Conservation (phyloP, 2,113 vertebrate species). For the Polypterus bichir region DNA sequence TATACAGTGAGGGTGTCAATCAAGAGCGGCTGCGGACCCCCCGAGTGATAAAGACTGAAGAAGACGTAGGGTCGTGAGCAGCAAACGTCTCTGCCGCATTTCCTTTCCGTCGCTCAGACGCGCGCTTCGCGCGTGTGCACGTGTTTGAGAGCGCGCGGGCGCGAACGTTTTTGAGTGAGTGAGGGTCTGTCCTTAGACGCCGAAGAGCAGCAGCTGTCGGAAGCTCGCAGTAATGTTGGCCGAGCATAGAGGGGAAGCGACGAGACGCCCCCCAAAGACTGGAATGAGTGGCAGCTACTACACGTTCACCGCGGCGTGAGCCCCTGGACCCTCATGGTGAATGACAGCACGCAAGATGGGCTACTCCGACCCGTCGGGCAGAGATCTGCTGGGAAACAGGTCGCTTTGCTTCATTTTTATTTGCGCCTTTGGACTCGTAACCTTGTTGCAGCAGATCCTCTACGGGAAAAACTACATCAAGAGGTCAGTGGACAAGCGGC, state of each 20-base stretch:
- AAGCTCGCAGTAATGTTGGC: too few relatives aligned
- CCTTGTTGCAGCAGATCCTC: conserved; percentile 90
- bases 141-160: conserved; percentile 21
- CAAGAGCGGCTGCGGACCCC: conserved; percentile 23
- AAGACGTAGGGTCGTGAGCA: too few relatives aligned
- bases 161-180: conserved; percentile 25
- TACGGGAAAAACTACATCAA: conserved; percentile 92
- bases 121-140: conserved; percentile 1
- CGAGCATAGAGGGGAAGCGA: too few relatives aligned
- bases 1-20: conserved; percentile 12
- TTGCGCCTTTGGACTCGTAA: conserved; percentile 94
- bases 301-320: too few relatives aligned
- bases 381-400: conserved; percentile 85
- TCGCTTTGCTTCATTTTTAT: conserved; percentile 97
- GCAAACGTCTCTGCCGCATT: too few relatives aligned
- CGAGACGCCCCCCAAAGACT: too few relatives aligned
- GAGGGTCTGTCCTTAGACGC: too few relatives aligned
- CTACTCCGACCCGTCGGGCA: conserved; percentile 80
- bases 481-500: conserved; percentile 59
- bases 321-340: too few relatives aligned
- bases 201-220: too few relatives aligned
- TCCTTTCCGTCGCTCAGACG: not conserved
- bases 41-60: too few relatives aligned
- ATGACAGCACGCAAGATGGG: conserved; percentile 47
- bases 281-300: too few relatives aligned